Conservation (phyloP, 2,113 vertebrate genomes). For the Toxotes jaculatrix region DNA sequence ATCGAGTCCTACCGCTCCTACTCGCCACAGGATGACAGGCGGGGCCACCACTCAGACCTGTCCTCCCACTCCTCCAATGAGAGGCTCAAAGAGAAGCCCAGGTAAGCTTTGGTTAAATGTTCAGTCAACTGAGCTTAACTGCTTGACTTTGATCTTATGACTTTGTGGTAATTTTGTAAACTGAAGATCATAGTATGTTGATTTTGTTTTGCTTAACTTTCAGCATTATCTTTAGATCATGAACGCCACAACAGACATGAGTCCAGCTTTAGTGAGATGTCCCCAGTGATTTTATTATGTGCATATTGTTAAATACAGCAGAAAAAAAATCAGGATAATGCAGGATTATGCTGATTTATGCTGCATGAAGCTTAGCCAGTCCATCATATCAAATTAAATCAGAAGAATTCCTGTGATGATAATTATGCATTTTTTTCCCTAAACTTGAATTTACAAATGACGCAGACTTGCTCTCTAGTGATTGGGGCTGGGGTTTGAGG, state of each 20-base stretch:
- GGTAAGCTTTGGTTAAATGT: constrained; percentile 74
- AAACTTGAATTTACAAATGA: not conserved
- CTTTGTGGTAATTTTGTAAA: not conserved
- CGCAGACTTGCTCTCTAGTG: not conserved
- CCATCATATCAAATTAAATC: constrained; percentile 34
- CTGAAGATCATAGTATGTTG: not conserved
- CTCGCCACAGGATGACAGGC: constrained; percentile 92
- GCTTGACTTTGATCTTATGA: not conserved
- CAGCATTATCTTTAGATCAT: not conserved
- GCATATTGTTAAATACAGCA: constrained; percentile 10
- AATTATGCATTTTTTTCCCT: not conserved
- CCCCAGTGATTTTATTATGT: not conserved
- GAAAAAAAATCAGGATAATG: constrained; percentile 54
- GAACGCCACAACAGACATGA: not conserved
- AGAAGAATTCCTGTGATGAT: not conserved
- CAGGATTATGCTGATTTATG: constrained; percentile 61
- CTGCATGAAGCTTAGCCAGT: constrained; percentile 20
- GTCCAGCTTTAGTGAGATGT: not conserved
- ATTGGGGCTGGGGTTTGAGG: not conserved
- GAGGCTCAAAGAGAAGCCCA: constrained; percentile 91
- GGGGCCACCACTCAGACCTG: constrained; percentile 90
- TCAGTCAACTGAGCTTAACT: not conserved
- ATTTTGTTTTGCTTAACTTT: not conserved
- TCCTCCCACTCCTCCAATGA: constrained; percentile 96
- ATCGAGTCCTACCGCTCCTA: constrained; percentile 96